These are phyloP conservation scores for Pseudopipra pipra DNA, from an alignment of 2,113 vertebrate genomes.

Conservation along the genomic window DNA sequence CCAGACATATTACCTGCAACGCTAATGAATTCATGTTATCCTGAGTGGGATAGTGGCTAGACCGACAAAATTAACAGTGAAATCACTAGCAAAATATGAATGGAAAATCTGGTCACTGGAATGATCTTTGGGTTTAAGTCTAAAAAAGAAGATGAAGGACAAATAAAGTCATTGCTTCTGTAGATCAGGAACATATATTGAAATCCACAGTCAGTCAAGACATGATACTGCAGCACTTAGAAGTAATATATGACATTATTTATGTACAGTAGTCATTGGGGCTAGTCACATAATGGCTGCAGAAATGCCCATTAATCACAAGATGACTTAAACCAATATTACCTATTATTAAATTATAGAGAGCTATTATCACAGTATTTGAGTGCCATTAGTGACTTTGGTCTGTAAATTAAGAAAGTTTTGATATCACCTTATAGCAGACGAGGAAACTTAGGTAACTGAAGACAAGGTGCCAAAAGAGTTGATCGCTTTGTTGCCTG, in stretches of 20 bases:
- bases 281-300: neutral
- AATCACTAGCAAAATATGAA: neutral
- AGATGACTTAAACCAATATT: neutral
- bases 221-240: neutral
- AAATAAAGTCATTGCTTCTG: neutral
- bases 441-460: neutral
- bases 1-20: neutral
- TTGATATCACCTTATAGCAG: neutral
- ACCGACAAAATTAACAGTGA: neutral
- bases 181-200: neutral
- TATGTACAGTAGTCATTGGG: neutral
- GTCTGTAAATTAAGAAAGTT: neutral
- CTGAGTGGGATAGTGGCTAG: neutral
- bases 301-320: conserved; percentile 5
- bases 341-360: neutral
- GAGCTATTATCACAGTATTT: neutral
- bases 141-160: neutral
- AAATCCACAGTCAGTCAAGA: neutral
- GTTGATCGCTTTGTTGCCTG: neutral
- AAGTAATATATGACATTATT: neutral
- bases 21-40: neutral
- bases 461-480: neutral
- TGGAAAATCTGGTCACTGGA: neutral
- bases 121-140: neutral
- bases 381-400: neutral